phyloP scores from a whole-genome alignment of 2,797 vertebrate species.

The Eulemur albifrons region DNA sequence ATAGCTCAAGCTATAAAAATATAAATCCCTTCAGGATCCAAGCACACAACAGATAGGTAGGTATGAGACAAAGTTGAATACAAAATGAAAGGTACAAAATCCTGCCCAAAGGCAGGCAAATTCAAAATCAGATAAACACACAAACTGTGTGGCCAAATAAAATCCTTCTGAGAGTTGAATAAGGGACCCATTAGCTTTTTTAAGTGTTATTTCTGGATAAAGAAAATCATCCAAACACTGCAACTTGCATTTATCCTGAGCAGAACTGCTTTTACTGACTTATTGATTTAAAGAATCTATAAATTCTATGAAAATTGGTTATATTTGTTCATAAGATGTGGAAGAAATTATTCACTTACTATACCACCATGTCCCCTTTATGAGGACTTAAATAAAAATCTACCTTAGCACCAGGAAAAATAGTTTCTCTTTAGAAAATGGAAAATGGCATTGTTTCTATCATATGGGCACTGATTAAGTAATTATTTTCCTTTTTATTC shows the following conservation, averaged over 20 bases:
- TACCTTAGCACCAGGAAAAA: constrained; percentile 6
- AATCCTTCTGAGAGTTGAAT: background rate
- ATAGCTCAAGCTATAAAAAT: background rate
- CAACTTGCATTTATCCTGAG: background rate
- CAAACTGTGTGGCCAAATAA: background rate
- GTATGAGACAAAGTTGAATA: background rate
- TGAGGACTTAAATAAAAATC: constrained; percentile 1
- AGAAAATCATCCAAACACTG: background rate
- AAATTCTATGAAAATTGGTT: background rate
- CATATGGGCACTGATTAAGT: background rate
- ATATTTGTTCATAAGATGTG: background rate
- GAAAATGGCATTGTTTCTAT: constrained; percentile 14
- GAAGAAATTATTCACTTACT: background rate
- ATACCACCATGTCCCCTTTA: background rate
- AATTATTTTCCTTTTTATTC: constrained; percentile 42
- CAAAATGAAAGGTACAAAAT: constrained; percentile 25
- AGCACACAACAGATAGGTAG: background rate
- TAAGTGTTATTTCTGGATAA: constrained; percentile 43
- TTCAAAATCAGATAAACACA: background rate
- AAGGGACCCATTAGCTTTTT: background rate
- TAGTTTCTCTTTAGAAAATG: background rate
- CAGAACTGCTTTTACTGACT: background rate
- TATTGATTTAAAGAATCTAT: background rate
- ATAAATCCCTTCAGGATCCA: constrained; percentile 8
- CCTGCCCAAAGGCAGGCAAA: background rate